phyloP scores from a whole-genome alignment of 35 echinoderm and acorn worm genomes.

The Stichopus chloronotus region DNA sequence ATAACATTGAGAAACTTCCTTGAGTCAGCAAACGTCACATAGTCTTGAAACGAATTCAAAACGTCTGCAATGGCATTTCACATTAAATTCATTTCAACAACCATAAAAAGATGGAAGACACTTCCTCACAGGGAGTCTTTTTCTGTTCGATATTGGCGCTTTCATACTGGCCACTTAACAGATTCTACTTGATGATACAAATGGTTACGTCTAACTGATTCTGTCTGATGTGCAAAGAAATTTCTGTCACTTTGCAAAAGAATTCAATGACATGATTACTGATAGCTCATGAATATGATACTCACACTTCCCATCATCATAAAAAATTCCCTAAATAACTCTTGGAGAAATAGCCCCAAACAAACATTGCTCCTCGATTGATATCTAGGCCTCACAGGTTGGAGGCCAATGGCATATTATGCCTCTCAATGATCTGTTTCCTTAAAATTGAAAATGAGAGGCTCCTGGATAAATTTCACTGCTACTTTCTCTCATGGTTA shows the following conservation, averaged over 20 bases:
- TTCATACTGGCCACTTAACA: no score
- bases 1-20: no score
- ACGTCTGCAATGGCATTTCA: no score
- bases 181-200: background rate
- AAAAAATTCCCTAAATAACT: background rate
- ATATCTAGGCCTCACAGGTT: slow-evolving; percentile 5
- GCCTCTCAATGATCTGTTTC: background rate
- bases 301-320: background rate
- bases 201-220: background rate
- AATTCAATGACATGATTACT: slow-evolving; percentile 1
- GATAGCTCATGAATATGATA: background rate
- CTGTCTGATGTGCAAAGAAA: background rate
- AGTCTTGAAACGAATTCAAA: no score
- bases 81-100: no score
- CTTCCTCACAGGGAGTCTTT: no score
- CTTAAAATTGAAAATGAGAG: background rate
- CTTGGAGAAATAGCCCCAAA: background rate
- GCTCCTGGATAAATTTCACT: background rate
- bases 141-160: no score
- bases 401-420: background rate
- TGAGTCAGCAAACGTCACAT: no score
- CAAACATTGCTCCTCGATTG: background rate
- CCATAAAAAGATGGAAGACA: no score
- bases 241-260: background rate
- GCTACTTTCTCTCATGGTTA: background rate